phyloP scores from a whole-genome alignment of 2,888 invertebrate species.

The Mellilla xanthometata region DNA sequence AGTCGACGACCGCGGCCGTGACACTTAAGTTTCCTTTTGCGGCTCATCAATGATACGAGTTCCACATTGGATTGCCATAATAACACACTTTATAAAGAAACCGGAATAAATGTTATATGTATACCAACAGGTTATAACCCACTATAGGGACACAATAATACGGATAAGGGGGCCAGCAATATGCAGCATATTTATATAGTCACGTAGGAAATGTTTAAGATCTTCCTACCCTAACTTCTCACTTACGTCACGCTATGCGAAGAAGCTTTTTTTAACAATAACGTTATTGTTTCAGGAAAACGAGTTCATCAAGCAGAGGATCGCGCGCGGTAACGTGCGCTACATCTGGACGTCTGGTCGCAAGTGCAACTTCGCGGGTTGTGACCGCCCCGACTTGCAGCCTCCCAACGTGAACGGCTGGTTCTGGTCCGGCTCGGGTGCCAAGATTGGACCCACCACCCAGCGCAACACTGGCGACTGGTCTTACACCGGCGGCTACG shows the following conservation, averaged over 20 bases:
- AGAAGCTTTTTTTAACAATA: no score
- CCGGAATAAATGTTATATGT: conserved; percentile 14
- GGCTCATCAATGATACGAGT: conserved; percentile 29
- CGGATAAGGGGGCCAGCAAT: no score
- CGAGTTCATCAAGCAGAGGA: conserved; percentile 94
- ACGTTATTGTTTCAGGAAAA: no score
- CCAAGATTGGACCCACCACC: conserved; percentile 94
- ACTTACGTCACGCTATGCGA: no score
- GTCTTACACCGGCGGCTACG: conserved; percentile 94
- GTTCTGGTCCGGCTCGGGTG: conserved; percentile 97
- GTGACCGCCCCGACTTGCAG: conserved; percentile 90
- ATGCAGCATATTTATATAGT: no score
- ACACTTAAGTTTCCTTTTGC: conserved; percentile 40
- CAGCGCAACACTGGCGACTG: conserved; percentile 95
- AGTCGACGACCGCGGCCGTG: conserved; percentile 47
- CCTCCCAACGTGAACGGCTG: conserved; percentile 94
- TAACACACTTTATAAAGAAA: conserved; percentile 5
- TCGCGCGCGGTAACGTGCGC: conserved; percentile 88
- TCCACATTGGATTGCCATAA: conserved; percentile 24
- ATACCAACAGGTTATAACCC: no score
- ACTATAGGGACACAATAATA: no score
- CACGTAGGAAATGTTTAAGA: no score
- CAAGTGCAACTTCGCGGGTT: conserved; percentile 96
- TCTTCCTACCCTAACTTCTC: no score
- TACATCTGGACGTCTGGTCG: conserved; percentile 97